Conservation (phyloP, 2,888 invertebrate genomes). For the Drosophila kambysellisi region DNA sequence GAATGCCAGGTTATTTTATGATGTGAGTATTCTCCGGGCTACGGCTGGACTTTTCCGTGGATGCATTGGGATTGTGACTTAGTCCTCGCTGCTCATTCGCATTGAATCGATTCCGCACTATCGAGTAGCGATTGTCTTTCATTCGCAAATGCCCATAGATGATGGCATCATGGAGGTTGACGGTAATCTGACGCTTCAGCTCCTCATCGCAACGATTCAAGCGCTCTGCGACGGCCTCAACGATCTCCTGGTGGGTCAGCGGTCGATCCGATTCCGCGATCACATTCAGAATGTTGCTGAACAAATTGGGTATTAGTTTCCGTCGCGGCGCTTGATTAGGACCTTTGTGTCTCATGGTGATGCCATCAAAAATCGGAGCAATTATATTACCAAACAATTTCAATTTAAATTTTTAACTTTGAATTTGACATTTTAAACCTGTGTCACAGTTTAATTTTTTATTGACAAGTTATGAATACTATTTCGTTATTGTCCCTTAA, state of each 20-base stretch:
- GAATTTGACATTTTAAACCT: not conserved
- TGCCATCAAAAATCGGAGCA: not conserved
- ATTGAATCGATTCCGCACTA: slow-evolving; percentile 31
- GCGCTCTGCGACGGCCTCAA: slow-evolving; percentile 54
- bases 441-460: slow-evolving; percentile 2
- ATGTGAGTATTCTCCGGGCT: not conserved
- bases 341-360: slow-evolving; percentile 44
- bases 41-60: not conserved
- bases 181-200: slow-evolving; percentile 65
- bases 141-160: slow-evolving; percentile 59
- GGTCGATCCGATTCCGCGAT: slow-evolving; percentile 60
- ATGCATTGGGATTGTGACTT: not conserved
- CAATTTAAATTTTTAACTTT: not conserved
- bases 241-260: slow-evolving; percentile 64
- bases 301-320: slow-evolving; percentile 63
- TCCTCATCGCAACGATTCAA: slow-evolving; percentile 67
- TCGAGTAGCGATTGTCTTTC: slow-evolving; percentile 58
- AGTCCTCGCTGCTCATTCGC: slow-evolving; percentile 19
- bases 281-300: slow-evolving; percentile 57
- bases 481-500: not conserved
- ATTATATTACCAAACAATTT: slow-evolving; percentile 1
- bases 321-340: slow-evolving; percentile 69
- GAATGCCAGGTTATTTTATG: not conserved
- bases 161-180: slow-evolving; percentile 63
- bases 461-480: not conserved